phyloP scores from a whole-genome alignment of 37 sponge, comb jelly and placozoan species.

The Aplysina aerophoba region DNA sequence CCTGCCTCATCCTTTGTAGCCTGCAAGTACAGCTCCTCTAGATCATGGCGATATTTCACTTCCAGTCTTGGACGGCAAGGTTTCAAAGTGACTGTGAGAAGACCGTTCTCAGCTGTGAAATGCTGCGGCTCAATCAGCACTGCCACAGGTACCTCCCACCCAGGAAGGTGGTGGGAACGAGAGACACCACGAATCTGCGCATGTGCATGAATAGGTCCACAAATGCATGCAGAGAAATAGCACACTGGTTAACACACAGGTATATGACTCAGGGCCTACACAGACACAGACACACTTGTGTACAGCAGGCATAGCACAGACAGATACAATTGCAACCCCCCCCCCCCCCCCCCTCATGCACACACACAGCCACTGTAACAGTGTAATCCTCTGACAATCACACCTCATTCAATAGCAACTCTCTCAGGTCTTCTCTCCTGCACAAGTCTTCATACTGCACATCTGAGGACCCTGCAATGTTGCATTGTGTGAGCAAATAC shows the following conservation, averaged over 20 bases:
- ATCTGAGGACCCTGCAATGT: too few species aligned
- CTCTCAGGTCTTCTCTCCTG: background rate
- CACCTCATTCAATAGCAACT: background rate
- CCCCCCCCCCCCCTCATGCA: background rate
- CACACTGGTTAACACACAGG: background rate
- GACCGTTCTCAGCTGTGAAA: constrained; percentile 52
- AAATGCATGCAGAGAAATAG: background rate
- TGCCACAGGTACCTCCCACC: constrained; percentile 62
- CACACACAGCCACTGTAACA: too few species aligned
- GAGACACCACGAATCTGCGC: constrained; percentile 35
- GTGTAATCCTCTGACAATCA: background rate
- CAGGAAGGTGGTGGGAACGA: constrained; percentile 21
- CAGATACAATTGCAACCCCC: background rate
- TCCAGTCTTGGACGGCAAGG: constrained; percentile 55
- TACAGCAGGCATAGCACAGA: background rate
- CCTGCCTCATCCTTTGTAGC: background rate
- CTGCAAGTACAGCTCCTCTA: constrained; percentile 39
- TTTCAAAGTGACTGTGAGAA: constrained; percentile 56
- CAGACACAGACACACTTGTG: background rate
- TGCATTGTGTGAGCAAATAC: too few species aligned
- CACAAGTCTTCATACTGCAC: background rate
- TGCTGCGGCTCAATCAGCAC: constrained; percentile 49
- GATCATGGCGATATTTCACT: constrained; percentile 16
- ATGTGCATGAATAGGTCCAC: background rate
- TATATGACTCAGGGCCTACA: background rate